These are phyloP conservation scores for Grammomys dolichurus DNA, from an alignment of 2,113 vertebrate genomes.

Conservation along the genomic window DNA sequence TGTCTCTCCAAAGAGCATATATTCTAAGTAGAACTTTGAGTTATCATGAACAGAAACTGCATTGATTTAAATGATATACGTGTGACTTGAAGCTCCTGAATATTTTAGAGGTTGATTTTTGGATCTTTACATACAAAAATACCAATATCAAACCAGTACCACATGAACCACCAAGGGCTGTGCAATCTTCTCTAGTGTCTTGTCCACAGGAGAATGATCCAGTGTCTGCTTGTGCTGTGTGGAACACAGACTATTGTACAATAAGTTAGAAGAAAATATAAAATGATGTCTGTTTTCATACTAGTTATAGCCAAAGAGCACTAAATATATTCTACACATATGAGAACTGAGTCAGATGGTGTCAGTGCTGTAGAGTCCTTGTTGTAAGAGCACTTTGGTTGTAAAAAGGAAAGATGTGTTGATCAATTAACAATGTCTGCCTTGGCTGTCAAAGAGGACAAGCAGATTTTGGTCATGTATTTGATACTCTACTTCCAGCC, in stretches of 20 bases:
- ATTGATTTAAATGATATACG: neutral
- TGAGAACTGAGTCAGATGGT: neutral
- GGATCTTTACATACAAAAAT: neutral
- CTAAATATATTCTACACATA: neutral
- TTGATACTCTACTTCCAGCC: neutral
- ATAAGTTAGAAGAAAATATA: neutral
- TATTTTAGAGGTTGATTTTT: neutral
- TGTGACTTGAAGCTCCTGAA: neutral
- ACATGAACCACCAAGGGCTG: neutral
- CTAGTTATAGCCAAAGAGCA: neutral
- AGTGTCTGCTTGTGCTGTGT: neutral
- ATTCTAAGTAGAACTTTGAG: constrained; percentile 10
- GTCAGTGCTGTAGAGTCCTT: neutral
- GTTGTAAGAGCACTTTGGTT: neutral
- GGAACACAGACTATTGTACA: neutral
- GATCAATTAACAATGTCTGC: neutral
- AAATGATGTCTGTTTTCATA: neutral
- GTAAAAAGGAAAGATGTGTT: neutral
- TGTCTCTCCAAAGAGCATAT: neutral
- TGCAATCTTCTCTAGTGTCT: neutral
- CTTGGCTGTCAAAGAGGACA: neutral
- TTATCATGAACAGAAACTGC: neutral
- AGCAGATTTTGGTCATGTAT: neutral
- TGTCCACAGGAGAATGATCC: neutral
- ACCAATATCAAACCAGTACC: neutral